A percentile compares a stretch with the other conserved stretches of the same genome.
These are phyloP conservation scores for Panthera uncia DNA, from an alignment of 2,113 vertebrate species.

Conservation along the genomic window DNA sequence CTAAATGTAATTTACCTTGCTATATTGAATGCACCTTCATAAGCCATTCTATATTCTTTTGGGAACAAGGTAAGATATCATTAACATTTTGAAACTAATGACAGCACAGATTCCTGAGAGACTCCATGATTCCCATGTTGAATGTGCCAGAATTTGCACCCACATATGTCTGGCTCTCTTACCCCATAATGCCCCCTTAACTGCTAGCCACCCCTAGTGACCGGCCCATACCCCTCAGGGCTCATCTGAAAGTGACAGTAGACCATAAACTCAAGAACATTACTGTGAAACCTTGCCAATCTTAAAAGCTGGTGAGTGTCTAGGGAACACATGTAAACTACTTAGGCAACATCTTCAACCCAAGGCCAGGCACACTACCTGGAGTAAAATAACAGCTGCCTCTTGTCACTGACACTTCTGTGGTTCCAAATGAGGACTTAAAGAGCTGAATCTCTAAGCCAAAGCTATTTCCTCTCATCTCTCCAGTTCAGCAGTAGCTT, in stretches of 20 bases:
- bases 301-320: background rate
- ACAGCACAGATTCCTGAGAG: slow-evolving; percentile 5
- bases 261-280: background rate
- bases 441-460: background rate
- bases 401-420: background rate
- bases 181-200: background rate
- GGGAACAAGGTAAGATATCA: background rate
- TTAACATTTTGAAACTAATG: slow-evolving; percentile 41
- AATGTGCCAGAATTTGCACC: slow-evolving; percentile 2
- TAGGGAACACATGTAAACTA: background rate
- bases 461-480: background rate
- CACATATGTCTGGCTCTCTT: background rate
- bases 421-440: background rate
- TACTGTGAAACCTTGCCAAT: background rate
- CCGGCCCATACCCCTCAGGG: background rate
- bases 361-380: background rate
- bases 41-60: slow-evolving; percentile 14
- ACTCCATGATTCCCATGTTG: background rate
- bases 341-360: background rate
- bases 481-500: slow-evolving; percentile 13
- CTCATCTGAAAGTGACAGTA: background rate
- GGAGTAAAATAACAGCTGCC: background rate
- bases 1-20: background rate
- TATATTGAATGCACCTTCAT: background rate
- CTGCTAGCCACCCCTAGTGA: background rate